Conservation (phyloP, 1,140 invertebrate genomes). For the Ylistrum balloti region DNA sequence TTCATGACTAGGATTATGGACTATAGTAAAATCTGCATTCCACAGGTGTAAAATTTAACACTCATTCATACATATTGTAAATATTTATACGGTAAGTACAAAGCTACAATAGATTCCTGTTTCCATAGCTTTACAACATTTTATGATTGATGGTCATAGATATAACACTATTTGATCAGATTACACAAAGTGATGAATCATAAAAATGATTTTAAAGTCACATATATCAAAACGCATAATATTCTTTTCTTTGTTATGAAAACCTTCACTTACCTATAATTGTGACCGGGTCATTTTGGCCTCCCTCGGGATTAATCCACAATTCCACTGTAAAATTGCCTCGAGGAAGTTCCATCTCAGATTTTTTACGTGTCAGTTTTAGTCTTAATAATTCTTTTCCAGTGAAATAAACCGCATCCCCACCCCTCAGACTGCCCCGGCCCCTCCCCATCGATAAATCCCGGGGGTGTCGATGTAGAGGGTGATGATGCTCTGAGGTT, state of each 20-base stretch:
- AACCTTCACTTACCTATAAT: slow-evolving; percentile 67
- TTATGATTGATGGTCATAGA: no score
- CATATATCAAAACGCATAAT: no score
- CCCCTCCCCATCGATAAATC: neutral
- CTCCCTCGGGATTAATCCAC: slow-evolving; percentile 72
- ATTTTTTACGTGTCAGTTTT: slow-evolving; percentile 31
- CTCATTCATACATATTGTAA: neutral
- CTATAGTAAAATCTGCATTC: neutral
- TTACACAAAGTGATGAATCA: neutral
- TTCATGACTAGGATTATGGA: neutral
- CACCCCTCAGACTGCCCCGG: slow-evolving; percentile 44
- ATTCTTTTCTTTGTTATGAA: no score
- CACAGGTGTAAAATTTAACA: neutral
- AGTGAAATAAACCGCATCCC: slow-evolving; percentile 66
- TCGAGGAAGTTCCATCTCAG: slow-evolving; percentile 48
- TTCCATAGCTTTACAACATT: no score
- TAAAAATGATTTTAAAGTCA: neutral
- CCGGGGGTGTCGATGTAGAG: slow-evolving; percentile 48
- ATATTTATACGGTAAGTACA: neutral
- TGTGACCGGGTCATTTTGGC: slow-evolving; percentile 64
- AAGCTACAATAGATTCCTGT: no score
- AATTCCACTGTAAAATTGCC: slow-evolving; percentile 66
- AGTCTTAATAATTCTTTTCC: slow-evolving; percentile 64
- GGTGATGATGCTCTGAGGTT: slow-evolving; percentile 43
- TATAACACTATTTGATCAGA: no score